Base-by-base conservation (phyloP, 2,888 invertebrate species). In the Busseola fusca region DNA sequence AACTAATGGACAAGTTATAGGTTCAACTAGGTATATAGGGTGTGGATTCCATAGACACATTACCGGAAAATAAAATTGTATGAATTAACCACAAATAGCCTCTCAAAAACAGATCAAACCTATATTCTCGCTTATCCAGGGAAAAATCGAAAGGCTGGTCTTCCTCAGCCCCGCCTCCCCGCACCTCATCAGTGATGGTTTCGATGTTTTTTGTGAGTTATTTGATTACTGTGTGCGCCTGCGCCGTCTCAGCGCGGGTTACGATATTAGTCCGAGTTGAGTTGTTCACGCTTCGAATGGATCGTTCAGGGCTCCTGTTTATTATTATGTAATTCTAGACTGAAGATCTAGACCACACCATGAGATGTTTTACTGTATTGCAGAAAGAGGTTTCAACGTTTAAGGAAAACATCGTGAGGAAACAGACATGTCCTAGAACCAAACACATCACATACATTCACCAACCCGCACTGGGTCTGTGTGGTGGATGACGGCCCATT, bases 151-250 rank as follows among this genome's bases (percentile, higher is more conserved):
- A 57, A 34, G 16, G 14, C 21, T 68, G 60, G 82, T n/a, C 42
- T 58, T 37, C 37, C 16, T 16, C 27, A 30, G 66, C 25, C 21
- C 78, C 60, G 74, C 74, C 82, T 64, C 69, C 74, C 78, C 76
- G 68, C 82, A 75, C 74, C 84, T 85, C 79, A 80, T 76, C 80
- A 69, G 54, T 54, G 67, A 72, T 76, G 88, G 90, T 90, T 90
- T 88, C 82, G 86, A 88, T 83, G 82, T 91, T 93, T 93, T 93
- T 93, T 93, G 89, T 91, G 77, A 85, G 81, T 81, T 83, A 89
- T 92, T 91, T 91, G 92, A 93, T 92, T 92, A 90, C 84, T 78
- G 88, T 86, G 85, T 78, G 86, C 83, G 86, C 84, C 89, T 89
- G 90, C 68, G 68, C 52, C 59, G 69, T 40, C 40, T 25, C 25